Evolutionary conservation across 37 sponge, comb jelly and placozoan genomes (phyloP).

Genomic region (Oopsacas minuta): DNA sequence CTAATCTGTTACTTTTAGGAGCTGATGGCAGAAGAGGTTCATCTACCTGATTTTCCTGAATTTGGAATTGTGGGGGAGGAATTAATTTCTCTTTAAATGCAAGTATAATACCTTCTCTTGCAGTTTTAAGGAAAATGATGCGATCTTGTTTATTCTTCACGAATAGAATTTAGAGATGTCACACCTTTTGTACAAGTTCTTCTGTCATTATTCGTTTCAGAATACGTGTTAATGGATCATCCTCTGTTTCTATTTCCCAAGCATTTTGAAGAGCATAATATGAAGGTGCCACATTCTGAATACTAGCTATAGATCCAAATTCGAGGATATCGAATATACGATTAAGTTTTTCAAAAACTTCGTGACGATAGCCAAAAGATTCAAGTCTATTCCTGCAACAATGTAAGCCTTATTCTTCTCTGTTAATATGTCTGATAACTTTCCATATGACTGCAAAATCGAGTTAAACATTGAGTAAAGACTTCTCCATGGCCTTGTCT

Average conservation of each 20-base stretch:
- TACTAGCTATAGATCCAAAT: neutral
- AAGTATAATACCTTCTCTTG: slow-evolving; percentile 17
- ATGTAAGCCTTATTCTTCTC: slow-evolving; percentile 10
- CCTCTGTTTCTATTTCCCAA: slow-evolving; percentile 19
- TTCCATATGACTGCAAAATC: neutral
- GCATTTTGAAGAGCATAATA: slow-evolving; percentile 20
- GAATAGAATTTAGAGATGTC: neutral
- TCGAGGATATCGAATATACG: slow-evolving; percentile 17
- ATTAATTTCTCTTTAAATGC: slow-evolving; percentile 6
- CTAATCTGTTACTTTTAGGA: neutral
- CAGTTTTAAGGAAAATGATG: slow-evolving; percentile 4
- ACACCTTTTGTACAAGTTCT: slow-evolving; percentile 13
- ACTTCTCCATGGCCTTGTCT: slow-evolving; percentile 18
- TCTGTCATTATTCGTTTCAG: slow-evolving; percentile 2
- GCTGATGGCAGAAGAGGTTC: slow-evolving; percentile 15
- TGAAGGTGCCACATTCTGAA: slow-evolving; percentile 19
- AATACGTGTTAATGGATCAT: slow-evolving; percentile 8
- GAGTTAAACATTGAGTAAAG: slow-evolving; percentile 17
- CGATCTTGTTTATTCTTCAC: slow-evolving; percentile 14
- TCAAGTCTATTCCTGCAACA: slow-evolving; percentile 15
- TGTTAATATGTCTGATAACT: slow-evolving; percentile 4
- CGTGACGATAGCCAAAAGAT: neutral
- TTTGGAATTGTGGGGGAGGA: slow-evolving; percentile 19
- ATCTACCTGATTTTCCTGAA: neutral
- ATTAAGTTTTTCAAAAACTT: slow-evolving; percentile 13